These are phyloP conservation scores for Elysia chlorotica DNA, from an alignment of 1,140 invertebrate species.

Conservation along the genomic window DNA sequence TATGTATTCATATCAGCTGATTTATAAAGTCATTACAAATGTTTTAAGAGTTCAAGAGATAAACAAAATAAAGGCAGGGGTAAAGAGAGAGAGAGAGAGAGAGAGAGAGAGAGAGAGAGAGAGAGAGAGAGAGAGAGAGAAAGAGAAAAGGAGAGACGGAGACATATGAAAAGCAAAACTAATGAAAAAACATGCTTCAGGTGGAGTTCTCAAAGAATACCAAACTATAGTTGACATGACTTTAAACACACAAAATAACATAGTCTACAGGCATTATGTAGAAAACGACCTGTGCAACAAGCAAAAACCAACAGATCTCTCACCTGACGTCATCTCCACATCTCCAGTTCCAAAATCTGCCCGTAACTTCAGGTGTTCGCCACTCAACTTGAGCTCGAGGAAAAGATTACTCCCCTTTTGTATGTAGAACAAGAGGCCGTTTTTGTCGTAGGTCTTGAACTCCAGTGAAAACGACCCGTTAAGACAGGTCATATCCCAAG, in stretches of 20 bases:
- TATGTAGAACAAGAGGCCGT: conserved; percentile 90
- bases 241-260: background rate
- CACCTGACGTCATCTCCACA: conserved; percentile 72
- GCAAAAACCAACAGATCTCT: conserved; percentile 75
- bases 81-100: no score
- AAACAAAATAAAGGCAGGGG: no score
- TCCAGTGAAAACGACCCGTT: conserved; percentile 84
- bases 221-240: background rate
- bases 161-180: no score
- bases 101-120: no score
- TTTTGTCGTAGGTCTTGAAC: conserved; percentile 87
- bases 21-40: no score
- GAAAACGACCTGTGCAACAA: no score
- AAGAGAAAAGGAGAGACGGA: no score
- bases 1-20: no score
- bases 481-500: conserved; percentile 90
- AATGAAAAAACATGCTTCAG: no score
- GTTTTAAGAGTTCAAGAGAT: no score
- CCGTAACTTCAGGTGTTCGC: no score
- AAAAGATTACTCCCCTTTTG: conserved; percentile 93
- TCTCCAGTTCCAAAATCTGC: conserved; percentile 83
- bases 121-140: no score
- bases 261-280: conserved; percentile 71
- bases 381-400: conserved; percentile 93
- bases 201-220: background rate